Percentiles rank a stretch among this genome's conserved stretches.
phyloP scores from a whole-genome alignment of 2,113 vertebrate genomes.

The Neogobius melanostomus region DNA sequence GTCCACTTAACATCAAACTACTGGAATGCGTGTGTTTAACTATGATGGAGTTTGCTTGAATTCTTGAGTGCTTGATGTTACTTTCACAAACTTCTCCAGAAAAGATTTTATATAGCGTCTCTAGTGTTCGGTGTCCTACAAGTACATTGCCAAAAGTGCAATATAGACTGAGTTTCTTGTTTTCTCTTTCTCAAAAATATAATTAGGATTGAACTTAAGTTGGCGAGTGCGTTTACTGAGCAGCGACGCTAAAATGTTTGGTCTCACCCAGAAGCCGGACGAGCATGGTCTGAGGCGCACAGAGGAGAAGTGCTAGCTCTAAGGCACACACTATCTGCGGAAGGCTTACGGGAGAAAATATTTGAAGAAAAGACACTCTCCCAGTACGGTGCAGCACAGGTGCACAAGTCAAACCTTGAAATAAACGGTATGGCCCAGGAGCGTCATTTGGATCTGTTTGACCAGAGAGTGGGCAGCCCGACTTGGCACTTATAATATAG shows the following conservation, averaged over 20 bases:
- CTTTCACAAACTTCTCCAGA: no score
- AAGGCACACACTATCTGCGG: slow-evolving; percentile 55
- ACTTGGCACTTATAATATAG: slow-evolving; percentile 19
- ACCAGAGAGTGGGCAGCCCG: slow-evolving; percentile 6
- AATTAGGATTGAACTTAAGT: neutral
- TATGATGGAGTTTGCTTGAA: no score
- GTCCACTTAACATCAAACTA: no score
- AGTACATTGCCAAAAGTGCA: no score
- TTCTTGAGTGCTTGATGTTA: no score
- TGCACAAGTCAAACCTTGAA: slow-evolving; percentile 12
- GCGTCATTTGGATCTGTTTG: slow-evolving; percentile 14
- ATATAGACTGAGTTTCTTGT: no score
- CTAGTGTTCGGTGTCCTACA: no score
- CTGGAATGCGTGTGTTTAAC: no score
- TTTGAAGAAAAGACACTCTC: slow-evolving; percentile 13
- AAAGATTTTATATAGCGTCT: no score
- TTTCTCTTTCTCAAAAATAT: neutral
- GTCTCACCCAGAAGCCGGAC: slow-evolving; percentile 3
- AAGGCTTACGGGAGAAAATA: slow-evolving; percentile 22
- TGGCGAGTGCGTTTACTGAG: neutral
- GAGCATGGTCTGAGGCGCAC: slow-evolving; percentile 31
- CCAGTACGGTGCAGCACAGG: slow-evolving; percentile 5
- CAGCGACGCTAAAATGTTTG: neutral
- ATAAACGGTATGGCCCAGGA: slow-evolving; percentile 13
- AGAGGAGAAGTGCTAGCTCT: slow-evolving; percentile 47